phyloP scores from a whole-genome alignment of 2,888 invertebrate genomes.

The Argynnis bischoffii region DNA sequence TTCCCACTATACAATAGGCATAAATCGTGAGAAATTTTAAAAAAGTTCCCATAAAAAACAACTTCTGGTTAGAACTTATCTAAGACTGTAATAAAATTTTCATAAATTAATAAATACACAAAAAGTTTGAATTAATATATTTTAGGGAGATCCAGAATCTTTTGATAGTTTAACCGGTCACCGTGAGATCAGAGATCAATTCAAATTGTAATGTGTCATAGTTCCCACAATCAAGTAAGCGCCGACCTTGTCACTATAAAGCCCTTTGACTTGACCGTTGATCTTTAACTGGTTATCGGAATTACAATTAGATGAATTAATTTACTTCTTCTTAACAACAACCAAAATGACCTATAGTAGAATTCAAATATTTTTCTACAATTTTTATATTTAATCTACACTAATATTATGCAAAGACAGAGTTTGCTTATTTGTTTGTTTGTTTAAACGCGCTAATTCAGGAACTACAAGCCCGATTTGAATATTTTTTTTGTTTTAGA shows the following conservation, averaged over 20 bases:
- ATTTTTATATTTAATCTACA: too few species aligned
- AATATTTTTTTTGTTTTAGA: too few species aligned
- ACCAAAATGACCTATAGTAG: too few species aligned
- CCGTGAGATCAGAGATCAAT: conserved; percentile 70
- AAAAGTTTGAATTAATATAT: conserved; percentile 60
- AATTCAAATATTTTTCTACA: too few species aligned
- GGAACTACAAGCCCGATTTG: too few species aligned
- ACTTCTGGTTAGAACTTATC: neutral
- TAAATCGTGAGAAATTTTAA: conserved; percentile 30
- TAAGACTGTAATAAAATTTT: conserved; percentile 50
- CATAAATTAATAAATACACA: conserved; percentile 58
- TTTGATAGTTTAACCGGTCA: conserved; percentile 53
- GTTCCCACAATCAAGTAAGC: conserved; percentile 68
- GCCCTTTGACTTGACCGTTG: conserved; percentile 69
- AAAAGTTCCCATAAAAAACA: neutral
- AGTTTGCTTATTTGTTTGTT: too few species aligned
- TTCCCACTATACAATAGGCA: neutral
- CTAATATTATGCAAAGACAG: too few species aligned
- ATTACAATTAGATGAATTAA: neutral
- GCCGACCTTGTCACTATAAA: conserved; percentile 59
- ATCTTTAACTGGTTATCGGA: conserved; percentile 49
- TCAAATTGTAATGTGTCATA: conserved; percentile 47
- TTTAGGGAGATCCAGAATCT: conserved; percentile 53
- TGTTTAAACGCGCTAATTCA: too few species aligned
- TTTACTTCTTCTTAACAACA: neutral